A percentile compares a stretch with the other conserved stretches of the same genome.
Conservation (phyloP, 2,888 invertebrate genomes). For the Junonia oenone region DNA sequence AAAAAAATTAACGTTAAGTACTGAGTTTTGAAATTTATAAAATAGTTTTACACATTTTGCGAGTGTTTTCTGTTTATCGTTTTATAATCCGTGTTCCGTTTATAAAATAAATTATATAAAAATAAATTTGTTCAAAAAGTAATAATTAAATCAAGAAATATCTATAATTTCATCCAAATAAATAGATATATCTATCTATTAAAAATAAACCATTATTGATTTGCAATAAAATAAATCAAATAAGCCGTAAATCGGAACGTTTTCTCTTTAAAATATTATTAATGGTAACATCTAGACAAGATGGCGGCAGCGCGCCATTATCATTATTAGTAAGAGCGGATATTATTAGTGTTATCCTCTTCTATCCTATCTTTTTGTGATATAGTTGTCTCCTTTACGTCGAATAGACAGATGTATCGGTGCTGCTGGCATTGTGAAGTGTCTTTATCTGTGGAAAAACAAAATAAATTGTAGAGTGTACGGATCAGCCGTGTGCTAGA, state of each 20-base stretch:
- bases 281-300: constrained; percentile 33
- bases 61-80: too few relatives aligned
- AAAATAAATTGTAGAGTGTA: constrained; percentile 40
- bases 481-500: constrained; percentile 53
- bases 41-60: too few relatives aligned
- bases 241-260: constrained; percentile 17
- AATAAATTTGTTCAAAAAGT: too few relatives aligned
- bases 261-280: background rate
- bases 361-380: constrained; percentile 7
- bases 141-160: too few relatives aligned
- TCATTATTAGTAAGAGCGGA: constrained; percentile 19
- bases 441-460: constrained; percentile 20
- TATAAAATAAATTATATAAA: too few relatives aligned
- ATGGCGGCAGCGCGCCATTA: constrained; percentile 37
- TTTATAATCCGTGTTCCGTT: too few relatives aligned
- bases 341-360: constrained; percentile 20
- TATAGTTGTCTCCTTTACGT: constrained; percentile 24
- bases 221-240: constrained; percentile 2
- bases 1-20: too few relatives aligned
- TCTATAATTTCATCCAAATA: too few relatives aligned
- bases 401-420: constrained; percentile 12
- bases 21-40: too few relatives aligned
- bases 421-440: constrained; percentile 11
- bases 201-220: too few relatives aligned
- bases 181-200: too few relatives aligned